Conservation (phyloP, 2,113 vertebrate genomes). For the Vicugna pacos region DNA sequence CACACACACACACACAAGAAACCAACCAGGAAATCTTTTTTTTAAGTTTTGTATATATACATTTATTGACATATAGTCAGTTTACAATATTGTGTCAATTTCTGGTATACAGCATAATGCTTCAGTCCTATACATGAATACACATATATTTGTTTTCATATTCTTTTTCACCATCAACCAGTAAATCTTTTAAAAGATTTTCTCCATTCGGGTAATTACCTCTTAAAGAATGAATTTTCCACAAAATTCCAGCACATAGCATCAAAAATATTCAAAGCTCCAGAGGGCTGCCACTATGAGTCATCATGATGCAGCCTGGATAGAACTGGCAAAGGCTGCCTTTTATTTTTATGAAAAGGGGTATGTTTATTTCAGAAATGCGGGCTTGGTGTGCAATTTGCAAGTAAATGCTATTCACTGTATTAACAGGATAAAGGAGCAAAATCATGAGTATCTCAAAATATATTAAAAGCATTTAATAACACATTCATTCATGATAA, state of each 20-base stretch:
- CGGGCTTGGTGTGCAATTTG: constrained; percentile 29
- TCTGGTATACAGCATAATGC: too few relatives aligned
- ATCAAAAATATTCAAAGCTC: constrained; percentile 73
- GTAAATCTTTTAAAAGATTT: constrained; percentile 58
- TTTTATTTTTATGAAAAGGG: constrained; percentile 68
- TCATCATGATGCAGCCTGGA: constrained; percentile 65
- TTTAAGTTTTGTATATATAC: too few relatives aligned
- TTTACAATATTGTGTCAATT: too few relatives aligned
- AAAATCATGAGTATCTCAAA: constrained; percentile 51
- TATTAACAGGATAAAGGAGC: constrained; percentile 51
- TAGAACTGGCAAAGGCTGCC: constrained; percentile 63
- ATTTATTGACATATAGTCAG: too few relatives aligned
- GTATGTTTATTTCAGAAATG: constrained; percentile 64
- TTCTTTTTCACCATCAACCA: not conserved
- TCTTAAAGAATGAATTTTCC: constrained; percentile 57
- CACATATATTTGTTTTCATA: too few relatives aligned
- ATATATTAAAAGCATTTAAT: constrained; percentile 38
- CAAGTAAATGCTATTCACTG: constrained; percentile 55
- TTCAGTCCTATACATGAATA: too few relatives aligned
- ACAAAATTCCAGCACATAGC: constrained; percentile 58
- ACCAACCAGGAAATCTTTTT: constrained; percentile 47
- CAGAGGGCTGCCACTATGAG: constrained; percentile 61
- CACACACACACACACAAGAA: not conserved
- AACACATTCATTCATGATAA: constrained; percentile 3
- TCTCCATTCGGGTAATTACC: constrained; percentile 46